These are phyloP conservation scores for Panthera tigris DNA, from an alignment of 2,113 vertebrate genomes.

Conservation along the genomic window DNA sequence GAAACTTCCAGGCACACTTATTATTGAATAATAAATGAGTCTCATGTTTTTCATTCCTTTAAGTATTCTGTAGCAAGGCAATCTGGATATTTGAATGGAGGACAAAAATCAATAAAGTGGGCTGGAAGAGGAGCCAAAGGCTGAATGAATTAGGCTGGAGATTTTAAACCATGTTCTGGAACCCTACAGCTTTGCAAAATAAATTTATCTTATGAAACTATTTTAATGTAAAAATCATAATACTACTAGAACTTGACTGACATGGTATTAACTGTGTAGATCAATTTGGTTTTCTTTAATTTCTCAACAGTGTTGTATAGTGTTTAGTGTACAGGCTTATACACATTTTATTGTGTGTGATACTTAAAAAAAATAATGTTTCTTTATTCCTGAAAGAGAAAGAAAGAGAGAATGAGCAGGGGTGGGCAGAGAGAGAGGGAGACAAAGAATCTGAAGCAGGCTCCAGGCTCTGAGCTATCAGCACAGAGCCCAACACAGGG, in stretches of 20 bases:
- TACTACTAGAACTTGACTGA: not conserved
- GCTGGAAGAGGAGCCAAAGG: not conserved
- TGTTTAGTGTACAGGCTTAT: not conserved
- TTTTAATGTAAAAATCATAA: not conserved
- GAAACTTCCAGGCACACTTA: constrained; percentile 59
- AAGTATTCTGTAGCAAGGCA: constrained; percentile 29
- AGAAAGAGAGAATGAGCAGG: too few species aligned
- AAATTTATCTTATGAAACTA: not conserved
- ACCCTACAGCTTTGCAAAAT: not conserved
- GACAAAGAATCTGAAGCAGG: too few species aligned
- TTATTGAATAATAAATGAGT: constrained; percentile 50
- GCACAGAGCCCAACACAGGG: too few species aligned
- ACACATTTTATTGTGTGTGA: not conserved
- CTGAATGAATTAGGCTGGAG: not conserved
- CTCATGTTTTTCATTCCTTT: constrained; percentile 65
- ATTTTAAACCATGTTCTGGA: not conserved
- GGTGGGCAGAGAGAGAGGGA: too few species aligned
- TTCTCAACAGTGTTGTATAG: not conserved
- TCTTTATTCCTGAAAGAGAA: too few species aligned
- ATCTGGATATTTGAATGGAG: constrained; percentile 21
- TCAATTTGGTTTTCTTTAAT: not conserved
- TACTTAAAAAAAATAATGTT: not conserved
- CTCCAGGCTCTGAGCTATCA: too few species aligned
- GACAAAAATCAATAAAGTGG: not conserved
- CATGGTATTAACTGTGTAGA: not conserved